Base-by-base conservation (phyloP, 92 coral and sea anemone genomes). In the Umimayanthus kanabou region DNA sequence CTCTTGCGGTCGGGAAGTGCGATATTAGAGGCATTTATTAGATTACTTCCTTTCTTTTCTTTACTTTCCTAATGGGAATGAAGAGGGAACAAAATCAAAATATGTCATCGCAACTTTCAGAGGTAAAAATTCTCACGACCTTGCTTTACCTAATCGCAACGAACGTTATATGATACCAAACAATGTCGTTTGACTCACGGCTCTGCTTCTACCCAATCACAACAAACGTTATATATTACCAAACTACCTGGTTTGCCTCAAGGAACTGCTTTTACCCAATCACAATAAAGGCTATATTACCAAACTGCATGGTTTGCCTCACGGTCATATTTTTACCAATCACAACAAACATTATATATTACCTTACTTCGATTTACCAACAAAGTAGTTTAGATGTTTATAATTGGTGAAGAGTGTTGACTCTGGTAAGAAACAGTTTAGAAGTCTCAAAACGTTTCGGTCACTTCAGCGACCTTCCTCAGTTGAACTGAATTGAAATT, bases 1-100 rank as follows among this genome's bases (percentile, higher is more conserved):
- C 98, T 93, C 3, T 83, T 85, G 88, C 94, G 93, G 20, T 78
- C 67, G 53, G 93, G 93, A 72, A 94, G 76, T n/a, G 98, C 90
- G 88, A 88, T 93, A 0, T 92, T 65, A 0, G 93, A 91, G 9
- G 88, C 88, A 3, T 85, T 57, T 18, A 86, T 82, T 72, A 88
- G 89, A 64, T 94, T 89, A 71, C 73, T 65, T 43, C 37, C 66
- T 47, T 88, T 85, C 15, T 85, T 75, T 82, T 89, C 92, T 37
- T 91, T 93, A n/a, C 88, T 85, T 49, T 94, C 98, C 93, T 91
- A 65, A 40, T 1, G 66, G 73, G n/a, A 37, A 72, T 14, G 22
- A 55, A 64, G 57, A 45, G 13, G 6, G 11, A 16, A 26, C 13
- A 2, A 61, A 61, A 20, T 5, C 4, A 20, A 20, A 61, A 22